A percentile compares a stretch with the other conserved stretches of the same genome.
phyloP scores from a whole-genome alignment of 2,888 invertebrate species.

The Eulithis prunata region DNA sequence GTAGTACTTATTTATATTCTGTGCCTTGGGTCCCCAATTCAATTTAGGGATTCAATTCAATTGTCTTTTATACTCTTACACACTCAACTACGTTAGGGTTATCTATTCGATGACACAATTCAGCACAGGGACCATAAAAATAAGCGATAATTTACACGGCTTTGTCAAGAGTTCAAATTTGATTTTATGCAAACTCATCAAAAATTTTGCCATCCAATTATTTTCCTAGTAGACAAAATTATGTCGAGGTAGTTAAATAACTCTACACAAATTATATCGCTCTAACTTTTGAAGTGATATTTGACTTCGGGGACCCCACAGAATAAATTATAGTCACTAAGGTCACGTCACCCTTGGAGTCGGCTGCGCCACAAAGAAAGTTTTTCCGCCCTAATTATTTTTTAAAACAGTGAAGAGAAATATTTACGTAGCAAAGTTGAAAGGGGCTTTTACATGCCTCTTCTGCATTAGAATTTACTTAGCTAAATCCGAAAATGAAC shows the following conservation, averaged over 20 bases:
- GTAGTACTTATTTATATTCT: no score
- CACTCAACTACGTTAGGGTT: no score
- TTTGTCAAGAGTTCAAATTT: background rate
- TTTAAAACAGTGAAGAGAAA: background rate
- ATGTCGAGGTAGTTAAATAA: background rate
- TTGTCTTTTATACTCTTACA: background rate
- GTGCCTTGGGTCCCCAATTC: background rate
- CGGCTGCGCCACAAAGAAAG: background rate
- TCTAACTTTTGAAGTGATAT: slow-evolving; percentile 1
- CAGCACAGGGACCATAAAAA: no score
- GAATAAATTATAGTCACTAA: background rate
- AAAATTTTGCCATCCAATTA: background rate
- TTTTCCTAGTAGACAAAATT: background rate
- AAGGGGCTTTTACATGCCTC: background rate
- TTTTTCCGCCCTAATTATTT: background rate
- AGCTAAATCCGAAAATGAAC: background rate
- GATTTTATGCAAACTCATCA: no score
- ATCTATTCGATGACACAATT: background rate
- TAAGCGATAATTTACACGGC: no score
- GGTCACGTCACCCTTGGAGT: background rate
- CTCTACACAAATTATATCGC: background rate
- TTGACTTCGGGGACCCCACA: background rate
- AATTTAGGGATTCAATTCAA: background rate
- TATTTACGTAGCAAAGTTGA: background rate
- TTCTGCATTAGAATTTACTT: background rate